Evolutionary conservation across 1,140 invertebrate species (phyloP), one percentile per base, ranked within the genome.

Genomic region (Aradophagus sp.): DNA sequence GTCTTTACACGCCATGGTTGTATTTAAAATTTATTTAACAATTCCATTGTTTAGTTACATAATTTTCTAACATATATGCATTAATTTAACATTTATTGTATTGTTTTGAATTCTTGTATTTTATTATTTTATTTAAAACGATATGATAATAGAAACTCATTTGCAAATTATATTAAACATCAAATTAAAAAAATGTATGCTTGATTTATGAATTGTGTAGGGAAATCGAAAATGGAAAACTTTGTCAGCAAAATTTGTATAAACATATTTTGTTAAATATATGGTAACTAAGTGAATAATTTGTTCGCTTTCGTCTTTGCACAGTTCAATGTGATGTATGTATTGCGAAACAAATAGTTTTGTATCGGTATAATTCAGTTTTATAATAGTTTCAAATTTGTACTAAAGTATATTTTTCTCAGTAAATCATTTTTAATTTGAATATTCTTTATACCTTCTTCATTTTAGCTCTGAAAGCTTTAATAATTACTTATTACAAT

Each of bases 351-450:
- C 39, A 50, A 67, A 36, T 56, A 56, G 36, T 67, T 50, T 20
- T 58, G 27, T 68, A 48, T 53, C 36, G 31, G 34, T 47, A 56
- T n/a, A 50, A 44, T 53, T 53, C 17, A 59, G 34, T 45, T 59
- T 47, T 68, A 41, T 61, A 68, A 61, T 41, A 61, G 38, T 47
- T 58, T 58, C 16, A 34, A 58, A 56, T 52, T 55, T 58, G 31
- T 47, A 44, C 23, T 67, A 58, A 45, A 32, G 44, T 55, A 62
- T 59, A 61, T 53, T 62, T 68, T 69, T 61, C 42, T 42, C 50
- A 69, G 56, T 62, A 55, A 69, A 69, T 56, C 17, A 42, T 56
- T 41, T 68, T 56, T 56, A 48, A 55, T 48, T 62, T 69, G 8
- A 53, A 27, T 2, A 4, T 16, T 32, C n/a, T n/a, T n/a, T n/a